Evolutionary conservation across 2,888 invertebrate genomes (phyloP).

Genomic region (Cremastinae sp.): DNA sequence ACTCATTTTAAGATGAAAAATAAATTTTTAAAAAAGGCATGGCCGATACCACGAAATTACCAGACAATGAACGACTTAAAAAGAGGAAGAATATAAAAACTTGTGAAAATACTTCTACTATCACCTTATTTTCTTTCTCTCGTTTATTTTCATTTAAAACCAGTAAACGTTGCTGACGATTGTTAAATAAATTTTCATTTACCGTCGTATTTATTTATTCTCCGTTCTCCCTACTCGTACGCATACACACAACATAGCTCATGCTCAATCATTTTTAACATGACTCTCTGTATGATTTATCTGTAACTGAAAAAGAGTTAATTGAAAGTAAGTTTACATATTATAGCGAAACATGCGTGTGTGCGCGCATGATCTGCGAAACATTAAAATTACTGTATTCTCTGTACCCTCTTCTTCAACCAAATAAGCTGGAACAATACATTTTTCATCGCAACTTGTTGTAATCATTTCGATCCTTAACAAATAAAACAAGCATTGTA

Average conservation of each 20-base stretch:
- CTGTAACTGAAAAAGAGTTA: background rate
- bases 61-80: background rate
- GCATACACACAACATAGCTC: no score
- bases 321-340: no score
- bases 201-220: slow-evolving; percentile 45
- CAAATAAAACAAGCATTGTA: no score
- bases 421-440: slow-evolving; percentile 16
- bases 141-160: slow-evolving; percentile 24
- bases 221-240: slow-evolving; percentile 7
- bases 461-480: no score
- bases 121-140: slow-evolving; percentile 1
- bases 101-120: background rate
- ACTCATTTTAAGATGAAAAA: slow-evolving; percentile 9
- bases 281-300: background rate
- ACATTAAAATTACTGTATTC: slow-evolving; percentile 29
- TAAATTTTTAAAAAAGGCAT: slow-evolving; percentile 28
- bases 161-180: slow-evolving; percentile 39
- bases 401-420: slow-evolving; percentile 24
- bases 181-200: slow-evolving; percentile 4
- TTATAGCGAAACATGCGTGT: no score
- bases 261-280: no score
- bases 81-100: slow-evolving; percentile 1
- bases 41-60: slow-evolving; percentile 14
- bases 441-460: slow-evolving; percentile 1
- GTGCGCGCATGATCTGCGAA: background rate